phyloP scores from a whole-genome alignment of 2,888 invertebrate genomes.

The Hedya salicella region DNA sequence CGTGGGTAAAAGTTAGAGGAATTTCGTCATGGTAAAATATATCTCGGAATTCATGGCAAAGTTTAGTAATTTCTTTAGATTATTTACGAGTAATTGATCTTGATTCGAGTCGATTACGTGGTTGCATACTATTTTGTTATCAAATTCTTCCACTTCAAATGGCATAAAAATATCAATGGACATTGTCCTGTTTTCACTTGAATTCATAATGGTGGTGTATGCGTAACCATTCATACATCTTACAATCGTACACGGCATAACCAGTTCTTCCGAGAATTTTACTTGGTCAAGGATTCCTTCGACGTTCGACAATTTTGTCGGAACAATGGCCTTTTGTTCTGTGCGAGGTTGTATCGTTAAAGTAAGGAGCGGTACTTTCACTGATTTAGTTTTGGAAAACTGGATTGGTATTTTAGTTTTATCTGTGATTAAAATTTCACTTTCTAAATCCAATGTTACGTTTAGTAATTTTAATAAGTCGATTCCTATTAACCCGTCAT shows the following conservation, averaged over 20 bases:
- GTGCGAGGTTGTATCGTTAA: background rate
- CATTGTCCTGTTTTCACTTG: background rate
- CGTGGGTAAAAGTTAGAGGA: constrained; percentile 23
- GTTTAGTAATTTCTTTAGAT: constrained; percentile 35
- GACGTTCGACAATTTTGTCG: background rate
- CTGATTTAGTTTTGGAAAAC: background rate
- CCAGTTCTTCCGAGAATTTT: background rate
- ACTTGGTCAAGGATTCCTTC: background rate
- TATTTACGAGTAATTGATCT: background rate
- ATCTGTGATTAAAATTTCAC: background rate
- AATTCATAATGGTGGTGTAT: background rate
- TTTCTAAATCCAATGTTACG: background rate
- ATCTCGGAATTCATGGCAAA: constrained; percentile 45
- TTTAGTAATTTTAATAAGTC: background rate
- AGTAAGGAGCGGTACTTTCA: background rate
- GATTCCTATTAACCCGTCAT: background rate
- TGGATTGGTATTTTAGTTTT: background rate
- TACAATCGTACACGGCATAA: background rate
- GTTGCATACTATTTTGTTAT: background rate
- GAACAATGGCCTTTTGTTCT: background rate
- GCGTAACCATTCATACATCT: background rate
- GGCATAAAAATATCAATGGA: background rate
- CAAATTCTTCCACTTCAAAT: background rate
- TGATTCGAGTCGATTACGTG: background rate
- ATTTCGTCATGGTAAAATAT: constrained; percentile 41